Evolutionary conservation across 2,888 invertebrate species (phyloP).

Genomic region (Ctenicera cuprea): DNA sequence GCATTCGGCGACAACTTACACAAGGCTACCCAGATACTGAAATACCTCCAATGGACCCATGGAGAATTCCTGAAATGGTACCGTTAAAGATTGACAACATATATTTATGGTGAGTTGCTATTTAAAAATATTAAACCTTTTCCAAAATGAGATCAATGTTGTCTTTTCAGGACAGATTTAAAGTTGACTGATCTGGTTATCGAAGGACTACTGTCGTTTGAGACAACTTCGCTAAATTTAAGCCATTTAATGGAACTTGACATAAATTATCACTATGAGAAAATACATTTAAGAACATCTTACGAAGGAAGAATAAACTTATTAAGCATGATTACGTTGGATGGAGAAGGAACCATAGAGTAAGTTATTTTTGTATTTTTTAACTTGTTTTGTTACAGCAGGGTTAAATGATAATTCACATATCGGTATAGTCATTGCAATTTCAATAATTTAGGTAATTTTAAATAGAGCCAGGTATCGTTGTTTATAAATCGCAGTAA

Average conservation of each 20-base stretch:
- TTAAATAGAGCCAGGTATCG: too few relatives aligned
- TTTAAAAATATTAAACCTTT: background rate
- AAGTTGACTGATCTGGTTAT: conserved; percentile 1
- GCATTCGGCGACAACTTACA: background rate
- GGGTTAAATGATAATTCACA: too few relatives aligned
- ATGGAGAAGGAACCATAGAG: conserved; percentile 26
- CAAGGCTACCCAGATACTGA: background rate
- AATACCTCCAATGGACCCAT: background rate
- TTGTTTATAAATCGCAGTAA: too few relatives aligned
- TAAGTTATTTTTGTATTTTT: conserved; percentile 17
- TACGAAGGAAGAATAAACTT: conserved; percentile 25
- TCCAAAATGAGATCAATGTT: background rate
- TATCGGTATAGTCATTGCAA: too few relatives aligned
- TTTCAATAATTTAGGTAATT: too few relatives aligned
- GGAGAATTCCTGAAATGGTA: background rate
- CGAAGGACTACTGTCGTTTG: conserved; percentile 8
- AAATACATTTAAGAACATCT: background rate
- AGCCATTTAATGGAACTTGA: conserved; percentile 1
- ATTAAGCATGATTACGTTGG: background rate
- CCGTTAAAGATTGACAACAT: background rate
- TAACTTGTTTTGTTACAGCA: too few relatives aligned
- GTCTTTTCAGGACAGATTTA: conserved; percentile 12
- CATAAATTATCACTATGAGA: conserved; percentile 11
- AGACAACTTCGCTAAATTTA: conserved; percentile 19
- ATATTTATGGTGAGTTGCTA: background rate